These are phyloP conservation scores for Ovis canadensis DNA, from an alignment of 2,113 vertebrate genomes.

Conservation along the genomic window DNA sequence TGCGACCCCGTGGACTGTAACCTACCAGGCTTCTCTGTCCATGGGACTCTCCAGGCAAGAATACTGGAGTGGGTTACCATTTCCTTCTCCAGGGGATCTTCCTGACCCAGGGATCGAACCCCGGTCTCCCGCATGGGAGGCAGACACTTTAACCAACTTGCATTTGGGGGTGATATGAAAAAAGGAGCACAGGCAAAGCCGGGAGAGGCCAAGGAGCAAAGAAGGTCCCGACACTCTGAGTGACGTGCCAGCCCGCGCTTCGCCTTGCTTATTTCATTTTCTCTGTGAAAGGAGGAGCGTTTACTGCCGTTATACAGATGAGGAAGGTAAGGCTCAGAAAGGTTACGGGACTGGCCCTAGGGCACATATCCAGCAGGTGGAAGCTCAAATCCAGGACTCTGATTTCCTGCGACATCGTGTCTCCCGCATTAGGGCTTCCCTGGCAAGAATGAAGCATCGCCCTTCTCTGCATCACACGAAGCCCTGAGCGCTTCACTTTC, in stretches of 20 bases:
- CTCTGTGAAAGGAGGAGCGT: not conserved
- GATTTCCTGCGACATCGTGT: not conserved
- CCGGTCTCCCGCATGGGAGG: too few relatives aligned
- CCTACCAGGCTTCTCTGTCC: too few relatives aligned
- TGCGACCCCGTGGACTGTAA: too few relatives aligned
- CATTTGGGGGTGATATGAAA: not conserved
- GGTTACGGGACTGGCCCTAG: not conserved
- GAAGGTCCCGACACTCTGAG: not conserved
- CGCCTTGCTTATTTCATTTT: not conserved
- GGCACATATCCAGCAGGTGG: not conserved
- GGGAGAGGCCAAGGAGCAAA: not conserved
- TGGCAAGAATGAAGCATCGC: not conserved
- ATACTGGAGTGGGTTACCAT: too few relatives aligned
- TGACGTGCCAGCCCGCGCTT: not conserved
- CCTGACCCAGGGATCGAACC: too few relatives aligned
- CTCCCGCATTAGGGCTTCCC: not conserved
- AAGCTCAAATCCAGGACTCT: not conserved
- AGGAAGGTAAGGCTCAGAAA: not conserved
- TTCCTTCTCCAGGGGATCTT: too few relatives aligned
- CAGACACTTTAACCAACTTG: not conserved
- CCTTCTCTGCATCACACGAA: not conserved
- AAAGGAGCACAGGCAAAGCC: not conserved
- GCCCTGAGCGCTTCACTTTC: not conserved
- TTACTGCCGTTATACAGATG: not conserved
- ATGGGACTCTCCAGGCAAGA: too few relatives aligned